These are phyloP conservation scores for Endotricha flammealis DNA, from an alignment of 2,888 invertebrate genomes.

Conservation along the genomic window DNA sequence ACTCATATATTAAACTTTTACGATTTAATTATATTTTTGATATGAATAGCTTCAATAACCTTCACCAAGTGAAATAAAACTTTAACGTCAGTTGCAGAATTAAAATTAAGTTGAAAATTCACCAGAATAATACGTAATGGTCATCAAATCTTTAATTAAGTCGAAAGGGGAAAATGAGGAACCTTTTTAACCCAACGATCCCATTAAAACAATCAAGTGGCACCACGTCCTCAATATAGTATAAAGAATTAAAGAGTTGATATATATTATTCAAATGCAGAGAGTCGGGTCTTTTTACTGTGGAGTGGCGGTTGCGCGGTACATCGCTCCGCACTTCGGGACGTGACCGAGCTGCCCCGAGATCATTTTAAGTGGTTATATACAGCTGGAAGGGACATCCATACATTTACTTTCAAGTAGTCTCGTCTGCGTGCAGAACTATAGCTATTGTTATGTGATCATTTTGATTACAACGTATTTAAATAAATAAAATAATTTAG, in stretches of 20 bases:
- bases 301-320: slow-evolving; percentile 66
- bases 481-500: too few relatives aligned
- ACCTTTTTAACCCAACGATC: slow-evolving; percentile 6
- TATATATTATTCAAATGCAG: slow-evolving; percentile 71
- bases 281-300: slow-evolving; percentile 64
- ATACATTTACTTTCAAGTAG: slow-evolving; percentile 7
- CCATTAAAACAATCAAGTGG: slow-evolving; percentile 17
- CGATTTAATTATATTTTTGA: too few relatives aligned
- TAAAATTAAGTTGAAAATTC: not conserved
- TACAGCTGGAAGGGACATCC: slow-evolving; percentile 43
- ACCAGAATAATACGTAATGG: not conserved
- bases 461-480: too few relatives aligned
- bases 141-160: slow-evolving; percentile 7
- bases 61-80: too few relatives aligned
- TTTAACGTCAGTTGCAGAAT: not conserved
- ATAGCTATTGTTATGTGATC: too few relatives aligned
- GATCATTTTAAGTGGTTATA: slow-evolving; percentile 34
- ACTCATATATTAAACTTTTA: too few relatives aligned
- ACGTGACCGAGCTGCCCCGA: slow-evolving; percentile 61
- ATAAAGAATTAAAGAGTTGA: slow-evolving; percentile 56
- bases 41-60: too few relatives aligned
- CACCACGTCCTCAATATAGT: slow-evolving; percentile 23
- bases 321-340: slow-evolving; percentile 73
- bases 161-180: slow-evolving; percentile 8
- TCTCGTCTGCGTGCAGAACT: not conserved